Evolutionary conservation across 2,888 invertebrate genomes (phyloP), one percentile per base, ranked within the genome.

Genomic region (Andricus quercusramuli): DNA sequence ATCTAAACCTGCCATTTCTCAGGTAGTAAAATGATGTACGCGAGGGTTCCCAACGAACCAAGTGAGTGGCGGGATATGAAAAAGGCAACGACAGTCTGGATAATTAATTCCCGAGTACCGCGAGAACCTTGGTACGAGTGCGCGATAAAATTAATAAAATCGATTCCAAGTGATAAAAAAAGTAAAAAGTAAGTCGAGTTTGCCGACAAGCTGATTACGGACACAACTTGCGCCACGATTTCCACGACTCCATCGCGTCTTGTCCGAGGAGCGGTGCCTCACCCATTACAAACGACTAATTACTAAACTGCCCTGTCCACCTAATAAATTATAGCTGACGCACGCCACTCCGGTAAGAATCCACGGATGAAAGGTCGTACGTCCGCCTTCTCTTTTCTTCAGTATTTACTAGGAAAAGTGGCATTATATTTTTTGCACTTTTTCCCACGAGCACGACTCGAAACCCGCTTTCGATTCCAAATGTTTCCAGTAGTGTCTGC

Each of bases 241-340:
- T 82, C 83, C 83, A 82, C 82, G 81, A 83, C 81, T 85, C 80
- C 82, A 82, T 85, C 80, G 83, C 79, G 25, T 70, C 62, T 82
- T 81, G 25, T 76, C 66, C 77, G 78, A 82, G 81, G 80, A 83
- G 82, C 83, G 70, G 80, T 82, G 82, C 84, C 83, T 83, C 82
- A 77, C 84, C 86, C 85, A 86, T 88, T 87, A 87, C 83, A 82
- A 85, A 83, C 86, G 87, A 86, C 88, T 88, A 88, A 88, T 88
- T 88, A 88, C 88, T 87, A 85, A 88, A 87, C 86, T 87, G 85
- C 84, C 84, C 84, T 86, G 85, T 87, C 87, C 83, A 85, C 82
- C 84, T 83, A 86, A 88, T 87, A 87, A 88, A 87, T 87, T 86
- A 88, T 82, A 74, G 80, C 81, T 83, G 84, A 85, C 84, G 83